These are phyloP conservation scores for Aphelocoma californica DNA, from an alignment of 2,797 vertebrate genomes.

Conservation along the genomic window DNA sequence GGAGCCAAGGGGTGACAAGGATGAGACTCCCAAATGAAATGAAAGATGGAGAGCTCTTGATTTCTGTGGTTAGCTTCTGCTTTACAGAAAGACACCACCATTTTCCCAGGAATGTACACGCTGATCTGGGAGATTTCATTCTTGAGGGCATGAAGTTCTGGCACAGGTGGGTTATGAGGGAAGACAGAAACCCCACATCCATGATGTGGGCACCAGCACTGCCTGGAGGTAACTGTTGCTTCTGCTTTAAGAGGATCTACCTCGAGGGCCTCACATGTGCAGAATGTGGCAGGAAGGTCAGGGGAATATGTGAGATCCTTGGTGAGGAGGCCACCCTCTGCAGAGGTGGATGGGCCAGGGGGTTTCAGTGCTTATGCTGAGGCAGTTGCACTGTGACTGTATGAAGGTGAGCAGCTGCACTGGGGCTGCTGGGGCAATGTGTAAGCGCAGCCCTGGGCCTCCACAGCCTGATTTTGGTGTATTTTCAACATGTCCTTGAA, in stretches of 20 bases:
- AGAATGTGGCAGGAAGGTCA: rapidly evolving
- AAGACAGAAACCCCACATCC: not conserved
- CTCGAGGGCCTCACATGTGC: not conserved
- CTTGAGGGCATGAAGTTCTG: not conserved
- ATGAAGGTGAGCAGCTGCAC: not conserved
- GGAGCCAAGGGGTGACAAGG: not conserved
- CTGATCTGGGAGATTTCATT: not conserved
- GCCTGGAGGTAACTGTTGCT: too few relatives aligned
- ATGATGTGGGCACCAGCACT: not conserved
- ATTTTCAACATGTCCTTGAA: not conserved
- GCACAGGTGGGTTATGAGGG: not conserved
- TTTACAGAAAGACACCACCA: not conserved
- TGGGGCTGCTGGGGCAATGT: rapidly evolving
- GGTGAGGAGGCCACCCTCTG: not conserved
- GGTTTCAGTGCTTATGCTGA: not conserved
- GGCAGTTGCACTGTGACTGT: rapidly evolving
- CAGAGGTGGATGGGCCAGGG: rapidly evolving
- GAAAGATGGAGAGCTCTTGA: not conserved
- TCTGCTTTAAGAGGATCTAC: not conserved
- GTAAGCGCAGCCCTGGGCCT: not conserved
- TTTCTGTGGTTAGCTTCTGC: not conserved
- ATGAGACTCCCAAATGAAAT: not conserved
- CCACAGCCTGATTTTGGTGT: not conserved
- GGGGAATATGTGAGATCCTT: not conserved
- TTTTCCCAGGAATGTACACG: not conserved